Conservation (phyloP, 1,140 invertebrate genomes). For the Leptonema lineaticorne region DNA sequence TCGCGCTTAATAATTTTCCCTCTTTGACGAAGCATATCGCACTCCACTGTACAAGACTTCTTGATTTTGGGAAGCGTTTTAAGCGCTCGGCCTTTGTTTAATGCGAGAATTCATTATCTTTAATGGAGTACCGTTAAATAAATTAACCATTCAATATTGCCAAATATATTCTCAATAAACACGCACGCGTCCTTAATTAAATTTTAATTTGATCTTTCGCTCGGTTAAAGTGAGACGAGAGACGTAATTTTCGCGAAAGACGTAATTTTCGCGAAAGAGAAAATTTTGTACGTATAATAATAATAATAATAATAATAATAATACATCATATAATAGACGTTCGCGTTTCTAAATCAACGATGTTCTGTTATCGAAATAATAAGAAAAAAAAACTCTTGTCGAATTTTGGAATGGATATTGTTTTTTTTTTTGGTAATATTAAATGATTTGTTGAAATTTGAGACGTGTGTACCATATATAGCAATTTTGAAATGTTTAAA, state of each 20-base stretch:
- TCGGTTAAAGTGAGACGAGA: no score
- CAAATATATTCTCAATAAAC: neutral
- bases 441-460: no score
- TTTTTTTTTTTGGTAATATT: no score
- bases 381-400: no score
- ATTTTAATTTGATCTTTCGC: neutral
- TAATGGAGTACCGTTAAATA: slow-evolving; percentile 3
- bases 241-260: no score
- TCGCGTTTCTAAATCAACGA: no score
- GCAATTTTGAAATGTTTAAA: neutral
- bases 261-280: no score
- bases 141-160: slow-evolving; percentile 4
- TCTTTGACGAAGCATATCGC: neutral
- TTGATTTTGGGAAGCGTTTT: slow-evolving; percentile 7
- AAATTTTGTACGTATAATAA: neutral
- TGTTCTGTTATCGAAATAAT: no score
- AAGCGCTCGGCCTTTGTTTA: neutral
- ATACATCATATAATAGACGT: no score
- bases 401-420: no score
- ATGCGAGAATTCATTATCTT: slow-evolving; percentile 7
- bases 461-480: no score
- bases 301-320: neutral
- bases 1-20: no score
- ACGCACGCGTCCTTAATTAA: neutral
- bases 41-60: neutral